Conservation (phyloP, 2,113 vertebrate genomes). For the Lepidothrix coronata region DNA sequence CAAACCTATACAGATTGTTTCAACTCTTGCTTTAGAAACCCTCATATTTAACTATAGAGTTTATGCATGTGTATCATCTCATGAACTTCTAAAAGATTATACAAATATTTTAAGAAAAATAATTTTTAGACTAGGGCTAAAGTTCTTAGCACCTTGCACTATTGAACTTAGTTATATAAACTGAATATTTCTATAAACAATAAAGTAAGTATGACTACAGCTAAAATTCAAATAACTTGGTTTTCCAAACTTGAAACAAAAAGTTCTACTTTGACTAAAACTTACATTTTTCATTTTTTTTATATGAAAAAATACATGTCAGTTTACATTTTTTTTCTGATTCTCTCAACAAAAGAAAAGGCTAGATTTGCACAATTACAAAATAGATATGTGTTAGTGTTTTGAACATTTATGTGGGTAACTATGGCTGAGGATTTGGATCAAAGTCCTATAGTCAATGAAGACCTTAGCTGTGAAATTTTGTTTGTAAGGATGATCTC, state of each 20-base stretch:
- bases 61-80: neutral
- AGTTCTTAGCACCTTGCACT: neutral
- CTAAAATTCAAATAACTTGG: neutral
- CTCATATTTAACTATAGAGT: neutral
- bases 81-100: neutral
- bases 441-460: neutral
- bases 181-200: neutral
- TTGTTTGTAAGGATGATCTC: neutral
- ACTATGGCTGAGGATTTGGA: fast-evolving
- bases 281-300: neutral
- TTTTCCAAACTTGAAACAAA: neutral
- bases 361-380: neutral
- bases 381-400: neutral
- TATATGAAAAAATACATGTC: neutral
- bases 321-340: neutral
- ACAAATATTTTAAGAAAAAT: neutral
- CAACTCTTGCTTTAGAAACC: neutral
- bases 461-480: neutral
- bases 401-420: neutral
- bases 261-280: neutral
- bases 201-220: neutral
- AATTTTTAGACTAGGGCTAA: neutral
- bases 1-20: neutral
- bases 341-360: neutral
- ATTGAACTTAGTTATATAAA: neutral